Evolutionary conservation across 2,113 vertebrate species (phyloP).

Genomic region (Edolisoma coerulescens): DNA sequence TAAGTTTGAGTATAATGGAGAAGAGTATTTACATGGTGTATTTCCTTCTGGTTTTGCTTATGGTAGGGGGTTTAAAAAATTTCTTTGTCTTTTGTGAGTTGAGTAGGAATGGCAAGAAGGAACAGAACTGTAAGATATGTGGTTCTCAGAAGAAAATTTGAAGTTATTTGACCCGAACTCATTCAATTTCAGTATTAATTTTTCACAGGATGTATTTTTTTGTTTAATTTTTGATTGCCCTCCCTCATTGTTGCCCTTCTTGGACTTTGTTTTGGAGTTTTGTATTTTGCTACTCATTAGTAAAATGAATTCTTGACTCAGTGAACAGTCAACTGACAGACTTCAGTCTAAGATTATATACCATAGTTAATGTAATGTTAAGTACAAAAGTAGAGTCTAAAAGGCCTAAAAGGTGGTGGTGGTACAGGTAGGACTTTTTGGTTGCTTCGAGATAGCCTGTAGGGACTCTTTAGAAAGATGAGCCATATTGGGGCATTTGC

Average conservation of each 20-base stretch:
- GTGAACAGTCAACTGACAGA: not conserved
- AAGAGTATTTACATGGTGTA: not conserved
- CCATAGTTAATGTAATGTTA: not conserved
- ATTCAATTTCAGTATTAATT: not conserved
- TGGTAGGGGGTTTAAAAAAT: not conserved
- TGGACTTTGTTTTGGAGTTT: not conserved
- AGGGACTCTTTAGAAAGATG: not conserved
- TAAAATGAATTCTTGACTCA: not conserved
- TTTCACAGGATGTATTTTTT: not conserved
- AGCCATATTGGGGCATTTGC: not conserved
- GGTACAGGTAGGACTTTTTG: not conserved
- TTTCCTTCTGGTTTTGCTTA: not conserved
- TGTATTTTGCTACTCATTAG: not conserved
- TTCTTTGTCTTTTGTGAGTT: not conserved
- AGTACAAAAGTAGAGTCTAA: not conserved
- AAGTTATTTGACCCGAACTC: not conserved
- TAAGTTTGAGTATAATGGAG: not conserved
- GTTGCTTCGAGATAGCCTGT: not conserved
- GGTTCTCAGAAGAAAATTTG: not conserved
- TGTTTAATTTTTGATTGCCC: not conserved
- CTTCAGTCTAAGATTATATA: not conserved
- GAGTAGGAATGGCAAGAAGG: not conserved
- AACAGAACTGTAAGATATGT: accelerated
- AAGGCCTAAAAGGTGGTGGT: not conserved
- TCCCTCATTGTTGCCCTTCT: not conserved